These are phyloP conservation scores for Sitta carolinensis DNA, from an alignment of 2,797 vertebrate species.

Conservation along the genomic window DNA sequence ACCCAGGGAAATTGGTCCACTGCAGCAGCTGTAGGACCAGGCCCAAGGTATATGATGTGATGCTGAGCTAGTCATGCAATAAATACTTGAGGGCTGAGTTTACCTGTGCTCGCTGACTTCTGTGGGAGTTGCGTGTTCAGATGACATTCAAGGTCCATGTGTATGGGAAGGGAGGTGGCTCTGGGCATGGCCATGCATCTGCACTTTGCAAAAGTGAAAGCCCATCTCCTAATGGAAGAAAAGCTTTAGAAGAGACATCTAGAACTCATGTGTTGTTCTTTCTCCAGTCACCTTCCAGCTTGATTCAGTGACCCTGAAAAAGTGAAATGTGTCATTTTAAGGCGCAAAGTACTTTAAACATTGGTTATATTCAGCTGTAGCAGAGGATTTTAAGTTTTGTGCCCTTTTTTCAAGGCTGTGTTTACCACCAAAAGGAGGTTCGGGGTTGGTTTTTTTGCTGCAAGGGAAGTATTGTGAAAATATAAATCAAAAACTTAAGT, in stretches of 20 bases:
- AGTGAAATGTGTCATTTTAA: not conserved
- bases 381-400: not conserved
- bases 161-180: not conserved
- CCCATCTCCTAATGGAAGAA: not conserved
- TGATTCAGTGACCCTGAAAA: not conserved
- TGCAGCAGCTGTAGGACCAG: not conserved
- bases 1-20: not conserved
- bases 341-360: not conserved
- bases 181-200: not conserved
- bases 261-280: not conserved
- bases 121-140: not conserved
- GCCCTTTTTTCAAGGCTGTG: not conserved
- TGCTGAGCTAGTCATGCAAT: not conserved
- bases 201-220: not conserved
- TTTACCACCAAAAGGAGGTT: not conserved
- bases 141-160: not conserved
- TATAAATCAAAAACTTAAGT: not conserved
- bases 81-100: constrained; percentile 23
- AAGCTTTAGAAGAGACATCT: not conserved
- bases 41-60: not conserved
- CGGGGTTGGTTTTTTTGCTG: fast-evolving
- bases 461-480: not conserved
- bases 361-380: not conserved
- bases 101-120: not conserved
- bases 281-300: not conserved